Conservation (phyloP, 1,140 invertebrate species). For the Drosophila mauritiana region DNA sequence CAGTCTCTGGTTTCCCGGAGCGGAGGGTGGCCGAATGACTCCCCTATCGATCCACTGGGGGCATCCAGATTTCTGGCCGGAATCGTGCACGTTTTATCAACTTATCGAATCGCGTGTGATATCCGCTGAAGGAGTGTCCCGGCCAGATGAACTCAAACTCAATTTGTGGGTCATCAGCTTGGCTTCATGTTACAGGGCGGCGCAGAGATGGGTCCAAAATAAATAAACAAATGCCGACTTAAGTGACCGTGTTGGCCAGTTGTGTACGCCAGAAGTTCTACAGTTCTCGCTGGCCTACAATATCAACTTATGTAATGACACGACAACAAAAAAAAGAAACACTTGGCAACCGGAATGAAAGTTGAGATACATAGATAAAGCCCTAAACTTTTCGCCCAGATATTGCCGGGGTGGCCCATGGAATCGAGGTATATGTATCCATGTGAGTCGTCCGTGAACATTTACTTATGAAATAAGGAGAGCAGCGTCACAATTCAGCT, state of each 20-base stretch:
- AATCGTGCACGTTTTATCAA: conserved; percentile 40
- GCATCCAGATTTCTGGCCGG: conserved; percentile 27
- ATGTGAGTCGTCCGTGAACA: conserved; percentile 20
- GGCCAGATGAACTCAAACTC: conserved; percentile 38
- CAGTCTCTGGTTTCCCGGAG: conserved; percentile 18
- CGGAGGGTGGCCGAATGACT: conserved; percentile 18
- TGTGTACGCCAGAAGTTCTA: conserved; percentile 30
- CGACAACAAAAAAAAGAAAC: conserved; percentile 36
- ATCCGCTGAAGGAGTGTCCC: conserved; percentile 25
- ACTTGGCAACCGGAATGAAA: conserved; percentile 49
- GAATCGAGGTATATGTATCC: background rate
- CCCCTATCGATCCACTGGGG: conserved; percentile 22
- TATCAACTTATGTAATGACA: conserved; percentile 70
- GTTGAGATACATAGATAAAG: conserved; percentile 37
- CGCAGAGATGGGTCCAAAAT: background rate
- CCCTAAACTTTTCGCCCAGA: conserved; percentile 54
- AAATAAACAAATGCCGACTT: conserved; percentile 36
- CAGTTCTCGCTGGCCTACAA: conserved; percentile 19
- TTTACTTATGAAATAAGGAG: conserved; percentile 55
- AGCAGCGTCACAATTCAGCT: conserved; percentile 51
- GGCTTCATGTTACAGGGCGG: background rate
- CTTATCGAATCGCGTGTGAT: conserved; percentile 41
- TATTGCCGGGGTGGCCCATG: conserved; percentile 57
- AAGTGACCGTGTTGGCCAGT: conserved; percentile 21
- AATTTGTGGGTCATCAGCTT: conserved; percentile 43